Percentiles rank a stretch among this genome's conserved stretches.
These are phyloP conservation scores for Lamproptera curius DNA, from an alignment of 2,888 invertebrate species.

Conservation along the genomic window DNA sequence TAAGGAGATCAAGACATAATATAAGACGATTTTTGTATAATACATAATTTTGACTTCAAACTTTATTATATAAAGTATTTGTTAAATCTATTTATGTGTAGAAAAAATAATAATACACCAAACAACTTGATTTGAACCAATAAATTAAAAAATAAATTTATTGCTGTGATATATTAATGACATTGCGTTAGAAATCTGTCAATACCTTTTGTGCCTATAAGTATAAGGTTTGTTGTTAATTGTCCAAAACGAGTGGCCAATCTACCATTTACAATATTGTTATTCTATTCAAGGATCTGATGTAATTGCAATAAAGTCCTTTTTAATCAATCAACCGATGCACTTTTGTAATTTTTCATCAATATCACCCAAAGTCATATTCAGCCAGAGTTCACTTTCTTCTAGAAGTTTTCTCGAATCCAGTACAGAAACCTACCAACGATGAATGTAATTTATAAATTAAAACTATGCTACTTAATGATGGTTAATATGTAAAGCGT, in stretches of 20 bases:
- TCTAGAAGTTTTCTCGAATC: slow-evolving; percentile 46
- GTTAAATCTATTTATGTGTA: background rate
- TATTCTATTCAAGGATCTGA: slow-evolving; percentile 34
- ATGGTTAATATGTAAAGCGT: no score
- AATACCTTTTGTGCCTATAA: slow-evolving; percentile 29
- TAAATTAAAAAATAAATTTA: no score
- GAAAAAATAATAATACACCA: background rate
- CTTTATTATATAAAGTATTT: no score
- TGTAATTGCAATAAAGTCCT: slow-evolving; percentile 30
- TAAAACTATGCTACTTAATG: background rate
- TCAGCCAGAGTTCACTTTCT: slow-evolving; percentile 50
- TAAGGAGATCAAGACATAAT: no score
- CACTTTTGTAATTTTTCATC: slow-evolving; percentile 57
- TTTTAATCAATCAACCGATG: slow-evolving; percentile 52
- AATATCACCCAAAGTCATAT: slow-evolving; percentile 47
- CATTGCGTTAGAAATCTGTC: slow-evolving; percentile 34
- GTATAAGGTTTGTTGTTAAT: slow-evolving; percentile 21
- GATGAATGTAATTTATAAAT: slow-evolving; percentile 8
- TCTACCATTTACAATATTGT: slow-evolving; percentile 16
- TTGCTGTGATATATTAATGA: slow-evolving; percentile 40
- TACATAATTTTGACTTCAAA: no score
- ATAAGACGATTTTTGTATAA: no score
- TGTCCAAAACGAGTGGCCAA: slow-evolving; percentile 5
- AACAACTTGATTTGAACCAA: no score
- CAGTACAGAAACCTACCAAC: slow-evolving; percentile 47